Conservation (phyloP, 2,888 invertebrate genomes). For the Parnassius smintheus region DNA sequence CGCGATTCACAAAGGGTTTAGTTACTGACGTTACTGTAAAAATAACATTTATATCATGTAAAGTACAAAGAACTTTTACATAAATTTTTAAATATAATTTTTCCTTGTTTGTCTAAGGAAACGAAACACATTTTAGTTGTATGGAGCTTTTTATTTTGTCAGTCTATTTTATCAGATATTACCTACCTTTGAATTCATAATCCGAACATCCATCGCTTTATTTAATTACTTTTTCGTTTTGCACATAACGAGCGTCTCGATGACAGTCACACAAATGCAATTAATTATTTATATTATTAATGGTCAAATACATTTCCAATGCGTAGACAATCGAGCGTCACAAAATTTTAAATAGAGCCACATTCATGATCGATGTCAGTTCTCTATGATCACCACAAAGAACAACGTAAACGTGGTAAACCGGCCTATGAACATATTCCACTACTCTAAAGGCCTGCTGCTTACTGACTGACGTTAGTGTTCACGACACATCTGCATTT, state of each 20-base stretch:
- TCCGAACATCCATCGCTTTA: conserved; percentile 75
- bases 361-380: conserved; percentile 50
- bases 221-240: conserved; percentile 50
- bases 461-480: conserved; percentile 75
- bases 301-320: conserved; percentile 14
- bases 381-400: conserved; percentile 60
- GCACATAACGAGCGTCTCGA: conserved; percentile 52
- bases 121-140: too few species aligned
- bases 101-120: too few species aligned
- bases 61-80: too few species aligned
- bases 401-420: conserved; percentile 48
- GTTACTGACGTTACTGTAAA: too few species aligned
- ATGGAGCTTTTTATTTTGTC: too few species aligned
- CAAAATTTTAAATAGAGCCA: conserved; percentile 43
- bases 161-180: conserved; percentile 1
- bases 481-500: conserved; percentile 81
- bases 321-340: conserved; percentile 32
- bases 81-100: too few species aligned
- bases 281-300: conserved; percentile 26
- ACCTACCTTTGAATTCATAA: conserved; percentile 63
- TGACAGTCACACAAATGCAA: conserved; percentile 29
- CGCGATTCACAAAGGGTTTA: too few species aligned
- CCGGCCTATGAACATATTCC: conserved; percentile 57
- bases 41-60: too few species aligned
- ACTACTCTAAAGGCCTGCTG: conserved; percentile 62